These are phyloP conservation scores for Sarcophaga caerulescens DNA, from an alignment of 2,888 invertebrate species.

Conservation along the genomic window DNA sequence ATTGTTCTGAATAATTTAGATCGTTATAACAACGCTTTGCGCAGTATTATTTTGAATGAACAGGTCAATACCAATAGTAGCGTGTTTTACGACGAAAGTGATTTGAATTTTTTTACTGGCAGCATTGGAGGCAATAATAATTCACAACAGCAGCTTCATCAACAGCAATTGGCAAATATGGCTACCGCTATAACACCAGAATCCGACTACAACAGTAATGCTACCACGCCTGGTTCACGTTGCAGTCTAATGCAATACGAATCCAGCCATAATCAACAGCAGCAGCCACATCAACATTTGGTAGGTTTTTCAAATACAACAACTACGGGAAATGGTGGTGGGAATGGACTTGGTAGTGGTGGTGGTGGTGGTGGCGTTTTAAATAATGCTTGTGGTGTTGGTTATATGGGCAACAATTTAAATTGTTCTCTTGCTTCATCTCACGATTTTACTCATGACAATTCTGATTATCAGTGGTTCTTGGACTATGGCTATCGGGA, in stretches of 20 bases:
- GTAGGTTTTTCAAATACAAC: constrained; percentile 72
- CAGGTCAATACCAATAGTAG: constrained; percentile 76
- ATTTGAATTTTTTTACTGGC: constrained; percentile 62
- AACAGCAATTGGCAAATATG: constrained; percentile 63
- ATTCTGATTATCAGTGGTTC: constrained; percentile 96
- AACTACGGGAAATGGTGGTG: constrained; percentile 71
- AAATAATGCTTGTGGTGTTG: constrained; percentile 76
- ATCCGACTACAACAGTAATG: constrained; percentile 81
- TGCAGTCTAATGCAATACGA: constrained; percentile 70
- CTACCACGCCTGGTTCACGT: constrained; percentile 78
- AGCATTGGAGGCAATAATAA: constrained; percentile 71
- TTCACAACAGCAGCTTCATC: constrained; percentile 65
- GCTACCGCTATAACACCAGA: constrained; percentile 77
- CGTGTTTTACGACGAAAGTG: constrained; percentile 75
- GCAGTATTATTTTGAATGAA: constrained; percentile 81
- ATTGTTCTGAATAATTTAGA: constrained; percentile 81
- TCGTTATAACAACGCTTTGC: constrained; percentile 80
- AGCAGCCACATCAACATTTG: constrained; percentile 73
- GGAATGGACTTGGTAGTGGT: constrained; percentile 67
- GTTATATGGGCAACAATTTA: constrained; percentile 75
- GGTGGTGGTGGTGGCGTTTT: constrained; percentile 72
- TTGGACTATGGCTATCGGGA: constrained; percentile 94
- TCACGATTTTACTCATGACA: constrained; percentile 89
- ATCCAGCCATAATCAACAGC: constrained; percentile 63
- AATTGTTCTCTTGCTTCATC: constrained; percentile 81